phyloP scores from a whole-genome alignment of 2,888 invertebrate genomes.

The Harpagoxenus sublaevis region DNA sequence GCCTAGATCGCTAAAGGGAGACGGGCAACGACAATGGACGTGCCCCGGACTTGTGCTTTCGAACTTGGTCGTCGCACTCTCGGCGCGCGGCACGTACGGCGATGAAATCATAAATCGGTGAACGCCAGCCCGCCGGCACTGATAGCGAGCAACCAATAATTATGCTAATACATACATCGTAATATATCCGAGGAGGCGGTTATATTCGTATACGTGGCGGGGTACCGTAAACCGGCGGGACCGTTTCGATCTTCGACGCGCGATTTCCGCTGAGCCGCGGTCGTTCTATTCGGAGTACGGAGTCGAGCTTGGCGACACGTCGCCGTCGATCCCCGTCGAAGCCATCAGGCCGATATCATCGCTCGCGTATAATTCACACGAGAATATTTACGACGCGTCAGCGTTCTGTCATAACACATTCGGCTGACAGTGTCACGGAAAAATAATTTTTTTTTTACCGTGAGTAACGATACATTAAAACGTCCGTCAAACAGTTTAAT shows the following conservation, averaged over 20 bases:
- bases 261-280: conserved; percentile 36
- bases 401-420: no score
- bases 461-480: conserved; percentile 4
- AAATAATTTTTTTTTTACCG: neutral
- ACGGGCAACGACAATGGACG: conserved; percentile 68
- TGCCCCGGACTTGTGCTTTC: conserved; percentile 65
- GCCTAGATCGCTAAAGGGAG: conserved; percentile 31
- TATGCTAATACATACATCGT: conserved; percentile 84
- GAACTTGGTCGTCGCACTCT: conserved; percentile 52
- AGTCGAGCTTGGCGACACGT: conserved; percentile 17
- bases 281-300: conserved; percentile 42
- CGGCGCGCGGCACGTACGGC: conserved; percentile 77
- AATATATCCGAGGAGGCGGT: conserved; percentile 82
- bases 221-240: conserved; percentile 59
- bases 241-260: conserved; percentile 26
- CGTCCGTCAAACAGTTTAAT: neutral
- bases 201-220: conserved; percentile 76
- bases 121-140: conserved; percentile 83
- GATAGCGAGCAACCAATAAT: conserved; percentile 84
- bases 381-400: conserved; percentile 9
- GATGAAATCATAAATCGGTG: conserved; percentile 84
- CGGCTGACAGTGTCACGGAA: neutral
- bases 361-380: conserved; percentile 4
- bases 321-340: conserved; percentile 28
- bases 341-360: conserved; percentile 11